A percentile compares a stretch with the other conserved stretches of the same genome.
These are phyloP conservation scores for Abrostola triplasia DNA, from an alignment of 2,888 invertebrate genomes.

Conservation along the genomic window DNA sequence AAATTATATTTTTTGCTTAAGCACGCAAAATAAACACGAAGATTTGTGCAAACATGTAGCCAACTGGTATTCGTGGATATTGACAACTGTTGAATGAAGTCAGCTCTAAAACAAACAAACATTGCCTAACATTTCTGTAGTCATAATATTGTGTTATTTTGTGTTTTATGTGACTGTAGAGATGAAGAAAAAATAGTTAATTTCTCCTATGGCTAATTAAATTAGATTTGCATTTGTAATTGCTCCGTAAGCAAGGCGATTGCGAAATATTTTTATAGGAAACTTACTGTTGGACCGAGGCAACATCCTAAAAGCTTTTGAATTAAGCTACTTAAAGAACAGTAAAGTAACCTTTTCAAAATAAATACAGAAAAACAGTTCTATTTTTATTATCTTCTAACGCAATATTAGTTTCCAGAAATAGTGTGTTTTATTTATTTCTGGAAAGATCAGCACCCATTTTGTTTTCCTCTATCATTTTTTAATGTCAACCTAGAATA, in stretches of 20 bases:
- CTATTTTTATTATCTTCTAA: neutral
- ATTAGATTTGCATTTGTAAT: no score
- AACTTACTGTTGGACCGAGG: no score
- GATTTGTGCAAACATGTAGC: constrained; percentile 46
- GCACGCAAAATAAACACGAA: constrained; percentile 42
- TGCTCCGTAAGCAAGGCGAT: no score
- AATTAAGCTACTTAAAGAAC: no score
- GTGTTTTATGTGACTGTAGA: neutral
- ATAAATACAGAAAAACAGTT: neutral
- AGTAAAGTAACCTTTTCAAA: neutral
- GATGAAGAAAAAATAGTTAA: no score
- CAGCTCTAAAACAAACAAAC: constrained; percentile 13
- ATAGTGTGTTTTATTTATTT: neutral
- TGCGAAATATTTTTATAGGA: no score
- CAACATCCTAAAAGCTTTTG: no score
- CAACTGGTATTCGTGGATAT: constrained; percentile 36
- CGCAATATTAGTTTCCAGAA: neutral
- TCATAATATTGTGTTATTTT: neutral
- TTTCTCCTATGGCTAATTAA: no score
- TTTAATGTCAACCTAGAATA: constrained; percentile 11
- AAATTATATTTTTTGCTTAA: constrained; percentile 43
- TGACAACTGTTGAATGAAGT: constrained; percentile 31
- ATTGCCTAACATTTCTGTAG: constrained; percentile 6
- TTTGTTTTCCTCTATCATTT: neutral
- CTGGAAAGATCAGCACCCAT: neutral